Base-by-base conservation (phyloP, 2,113 vertebrate genomes). In the Hydropotes inermis region DNA sequence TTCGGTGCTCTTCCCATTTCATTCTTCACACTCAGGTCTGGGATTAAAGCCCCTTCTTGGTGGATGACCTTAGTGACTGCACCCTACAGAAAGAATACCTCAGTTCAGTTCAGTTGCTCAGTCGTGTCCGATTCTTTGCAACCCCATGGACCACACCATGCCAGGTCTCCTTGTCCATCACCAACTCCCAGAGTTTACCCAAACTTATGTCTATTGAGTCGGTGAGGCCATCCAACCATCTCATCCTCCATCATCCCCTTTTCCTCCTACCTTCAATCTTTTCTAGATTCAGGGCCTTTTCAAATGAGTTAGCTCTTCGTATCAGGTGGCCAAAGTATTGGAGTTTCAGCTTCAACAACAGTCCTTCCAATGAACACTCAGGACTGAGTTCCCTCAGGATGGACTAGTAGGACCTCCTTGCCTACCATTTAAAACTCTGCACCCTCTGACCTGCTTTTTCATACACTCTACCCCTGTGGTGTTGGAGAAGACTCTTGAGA, bases 51-150 rank as follows among this genome's bases (percentile, higher is more conserved):
- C 70, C 17, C 23, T 86, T 15, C 39, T 3, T 11, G 3, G n/a
- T 61, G 87, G 87, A 76, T 52, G 47, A 45, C 64, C 19, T 15
- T 9, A 54, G 27, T 33, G 81, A 36, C 43, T 43, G 47, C 21
- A 33, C 21, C 14, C 58, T 81, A 7, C 15, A 45, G 45, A 55
- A 82, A 33, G 74, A 78, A 54, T 86, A 36, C 27, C 45, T 70
- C 64, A 70, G n/a, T 70, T 70, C n/a, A 70, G 64, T 70, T 70
- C 64, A 70, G 64, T 21, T 2, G 17, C 64, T 21, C 17, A 70
- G n/a, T 36, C 0, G 9, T 70, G 64, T 70, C 17, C 2, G 1
- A 11, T 17, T 70, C 64, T 70, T 36, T 70, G n/a, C 0, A 0
- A 36, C 64, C n/a, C 64, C 33, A 21, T 36, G 64, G 33, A 67